Evolutionary conservation across 2,797 vertebrate species (phyloP).

Genomic region (Lacerta viridis): DNA sequence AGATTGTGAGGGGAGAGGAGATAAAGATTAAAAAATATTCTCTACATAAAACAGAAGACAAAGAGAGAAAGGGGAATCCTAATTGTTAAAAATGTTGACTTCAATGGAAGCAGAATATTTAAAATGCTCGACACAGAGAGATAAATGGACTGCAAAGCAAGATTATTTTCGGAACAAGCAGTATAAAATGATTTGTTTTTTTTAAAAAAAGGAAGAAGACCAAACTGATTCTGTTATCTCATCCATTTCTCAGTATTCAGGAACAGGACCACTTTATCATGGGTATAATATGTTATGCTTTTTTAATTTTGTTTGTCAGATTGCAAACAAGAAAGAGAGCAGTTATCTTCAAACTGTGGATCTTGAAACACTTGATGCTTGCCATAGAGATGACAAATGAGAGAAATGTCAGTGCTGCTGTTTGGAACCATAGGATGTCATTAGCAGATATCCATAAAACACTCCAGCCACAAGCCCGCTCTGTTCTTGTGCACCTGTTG

Average conservation of each 20-base stretch:
- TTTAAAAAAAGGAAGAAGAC: neutral
- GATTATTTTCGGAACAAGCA: neutral
- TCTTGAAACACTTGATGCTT: neutral
- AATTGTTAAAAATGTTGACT: conserved; percentile 11
- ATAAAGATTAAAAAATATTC: neutral
- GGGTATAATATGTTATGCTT: conserved; percentile 37
- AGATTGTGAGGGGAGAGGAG: neutral
- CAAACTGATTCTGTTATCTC: conserved; percentile 15
- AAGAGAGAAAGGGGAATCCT: neutral
- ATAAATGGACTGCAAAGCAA: neutral
- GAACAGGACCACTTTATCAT: neutral
- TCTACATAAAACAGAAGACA: neutral
- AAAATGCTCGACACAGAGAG: neutral
- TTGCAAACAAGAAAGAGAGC: conserved; percentile 17
- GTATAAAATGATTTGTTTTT: fast-evolving
- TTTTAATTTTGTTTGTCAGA: conserved; percentile 40
- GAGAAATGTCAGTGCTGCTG: neutral
- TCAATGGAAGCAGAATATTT: neutral
- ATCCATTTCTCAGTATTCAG: conserved; percentile 29
- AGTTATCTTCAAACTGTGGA: neutral
- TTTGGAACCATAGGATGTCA: conserved; percentile 56
- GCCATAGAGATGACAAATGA: conserved; percentile 45
- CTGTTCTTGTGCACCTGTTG: conserved; percentile 58
- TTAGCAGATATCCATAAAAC: conserved; percentile 63
- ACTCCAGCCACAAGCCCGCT: conserved; percentile 36